Base-by-base conservation (phyloP, 2,113 vertebrate species). In the Herpetotheres cachinnans region DNA sequence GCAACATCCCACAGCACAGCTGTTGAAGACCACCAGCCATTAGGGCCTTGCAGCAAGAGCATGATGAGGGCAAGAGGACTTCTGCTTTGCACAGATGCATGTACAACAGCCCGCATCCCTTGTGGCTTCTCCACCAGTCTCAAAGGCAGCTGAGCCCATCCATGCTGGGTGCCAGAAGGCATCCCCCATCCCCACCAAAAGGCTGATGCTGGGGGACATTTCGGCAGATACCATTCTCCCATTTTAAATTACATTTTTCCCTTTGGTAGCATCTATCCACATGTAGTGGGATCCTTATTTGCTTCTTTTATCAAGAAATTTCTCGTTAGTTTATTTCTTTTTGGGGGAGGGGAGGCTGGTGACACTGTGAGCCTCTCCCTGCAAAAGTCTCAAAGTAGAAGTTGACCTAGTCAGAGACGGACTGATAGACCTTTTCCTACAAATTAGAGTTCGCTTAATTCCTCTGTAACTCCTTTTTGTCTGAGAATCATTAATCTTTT, bases 281-380 rank as follows among this genome's bases (percentile, higher is more conserved):
- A 8, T 30, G 7, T 24, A 47, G 12, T 8, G 2, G 34, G 16
- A 73, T 81, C 29, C 34, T 70, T 80, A 47, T 11, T 65, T 56
- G 11, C 55, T 78, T 22, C 40, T 82, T 82, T 69, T 69, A n/a
- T 58, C 32, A 67, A 10, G 17, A 62, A 55, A 55, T 63, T 61
- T 49, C 24, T 74, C 24, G 13, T 40, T 49, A 19, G 11, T 82
- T 70, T 86, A 12, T 42, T 67, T 76, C 2, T 24, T 50, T 77
- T 14, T 0, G 5, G 4, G 7, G 7, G 25, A 54, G n/a, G 7
- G 25, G 29, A 63, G 29, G 44, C 40, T 46, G 19, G 25, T 56
- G 40, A 47, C 50, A 70, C 13, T 70, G n/a, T 81, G 47, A 89
- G 40, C 47, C 49, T 66, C 11, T 81, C 20, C 9, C 13, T 11